Evolutionary conservation across 2,113 vertebrate species (phyloP).

Genomic region (Ctenodactylus gundi): DNA sequence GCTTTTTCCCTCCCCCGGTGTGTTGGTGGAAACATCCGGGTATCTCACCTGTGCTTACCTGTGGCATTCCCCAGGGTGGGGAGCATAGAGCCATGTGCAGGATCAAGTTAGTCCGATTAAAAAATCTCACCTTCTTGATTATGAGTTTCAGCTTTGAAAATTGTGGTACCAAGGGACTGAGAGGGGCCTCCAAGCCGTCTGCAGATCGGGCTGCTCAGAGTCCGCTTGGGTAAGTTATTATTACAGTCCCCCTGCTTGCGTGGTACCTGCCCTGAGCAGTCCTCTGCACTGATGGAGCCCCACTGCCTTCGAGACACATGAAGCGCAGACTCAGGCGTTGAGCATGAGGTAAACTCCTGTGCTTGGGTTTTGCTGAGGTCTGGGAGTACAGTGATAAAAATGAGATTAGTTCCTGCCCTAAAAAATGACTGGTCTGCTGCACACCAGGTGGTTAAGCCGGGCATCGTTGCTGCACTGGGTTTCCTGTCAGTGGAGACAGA

Average conservation of each 20-base stretch:
- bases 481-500: fast-evolving
- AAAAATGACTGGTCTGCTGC: not conserved
- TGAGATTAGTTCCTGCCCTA: not conserved
- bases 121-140: not conserved
- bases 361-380: not conserved
- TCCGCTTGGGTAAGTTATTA: not conserved
- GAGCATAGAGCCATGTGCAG: not conserved
- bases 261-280: not conserved
- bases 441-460: not conserved
- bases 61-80: not conserved
- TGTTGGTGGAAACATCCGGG: too few relatives aligned
- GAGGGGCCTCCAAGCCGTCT: not conserved
- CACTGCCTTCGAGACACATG: not conserved
- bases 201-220: not conserved
- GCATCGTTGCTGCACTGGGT: not conserved
- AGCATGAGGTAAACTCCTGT: not conserved
- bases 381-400: not conserved
- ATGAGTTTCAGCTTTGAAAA: not conserved
- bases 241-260: not conserved
- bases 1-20: not conserved
- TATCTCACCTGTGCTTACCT: not conserved
- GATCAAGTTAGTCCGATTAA: not conserved
- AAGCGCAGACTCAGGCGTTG: not conserved
- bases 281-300: not conserved
- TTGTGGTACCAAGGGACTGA: not conserved